A percentile compares a stretch with the other conserved stretches of the same genome.
Conservation (phyloP, 2,797 vertebrate genomes). For the Notolepis coatsorum region DNA sequence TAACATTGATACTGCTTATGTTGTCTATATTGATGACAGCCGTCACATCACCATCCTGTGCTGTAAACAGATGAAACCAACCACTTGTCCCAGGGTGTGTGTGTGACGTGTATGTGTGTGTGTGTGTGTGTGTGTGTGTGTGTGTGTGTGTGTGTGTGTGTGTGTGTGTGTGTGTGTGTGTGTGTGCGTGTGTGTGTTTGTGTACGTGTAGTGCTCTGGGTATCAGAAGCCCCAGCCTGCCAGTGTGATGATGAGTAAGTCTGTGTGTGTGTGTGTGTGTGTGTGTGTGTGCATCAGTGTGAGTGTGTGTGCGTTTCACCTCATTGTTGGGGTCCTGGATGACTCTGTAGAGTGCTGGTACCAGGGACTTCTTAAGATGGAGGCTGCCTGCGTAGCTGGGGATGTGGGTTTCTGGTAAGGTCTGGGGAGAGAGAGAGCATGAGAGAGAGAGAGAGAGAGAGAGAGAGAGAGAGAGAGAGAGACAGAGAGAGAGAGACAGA, state of each 20-base stretch:
- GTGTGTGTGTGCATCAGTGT: neutral
- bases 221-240: conserved; percentile 42
- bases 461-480: neutral
- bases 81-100: too few species aligned
- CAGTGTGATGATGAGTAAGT: neutral
- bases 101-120: too few species aligned
- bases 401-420: conserved; percentile 94
- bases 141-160: too few species aligned
- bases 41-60: too few species aligned
- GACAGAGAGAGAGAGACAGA: neutral
- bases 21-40: neutral
- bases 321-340: conserved; percentile 96
- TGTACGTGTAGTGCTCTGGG: conserved; percentile 18
- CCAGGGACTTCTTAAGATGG: conserved; percentile 92
- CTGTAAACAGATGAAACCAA: too few species aligned
- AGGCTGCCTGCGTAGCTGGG: conserved; percentile 92
- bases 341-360: conserved; percentile 94
- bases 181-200: conserved; percentile 1
- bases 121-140: too few species aligned
- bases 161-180: neutral
- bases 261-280: neutral
- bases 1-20: neutral
- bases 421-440: conserved; percentile 79
- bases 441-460: neutral
- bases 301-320: conserved; percentile 72